phyloP scores from a whole-genome alignment of 2,113 vertebrate genomes.

The Bos javanicus region DNA sequence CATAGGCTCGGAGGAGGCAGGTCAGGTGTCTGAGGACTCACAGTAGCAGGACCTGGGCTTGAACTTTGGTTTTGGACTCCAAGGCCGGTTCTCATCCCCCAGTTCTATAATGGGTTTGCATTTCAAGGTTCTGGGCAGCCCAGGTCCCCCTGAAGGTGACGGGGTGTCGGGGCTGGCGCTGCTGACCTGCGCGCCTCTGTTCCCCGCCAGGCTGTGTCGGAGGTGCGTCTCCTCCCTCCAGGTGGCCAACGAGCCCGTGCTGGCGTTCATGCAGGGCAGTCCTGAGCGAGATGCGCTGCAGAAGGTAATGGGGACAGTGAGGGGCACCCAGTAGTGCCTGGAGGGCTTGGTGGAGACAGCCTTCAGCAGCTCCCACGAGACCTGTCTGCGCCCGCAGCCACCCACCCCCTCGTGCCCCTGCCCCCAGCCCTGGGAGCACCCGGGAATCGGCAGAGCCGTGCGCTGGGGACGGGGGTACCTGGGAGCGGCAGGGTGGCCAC shows the following conservation, averaged over 20 bases:
- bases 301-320: constrained; percentile 79
- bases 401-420: accelerated
- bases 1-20: neutral
- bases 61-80: neutral
- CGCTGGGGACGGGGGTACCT: accelerated
- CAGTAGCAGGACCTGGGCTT: neutral
- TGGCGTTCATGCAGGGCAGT: constrained; percentile 87
- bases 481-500: neutral
- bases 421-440: neutral
- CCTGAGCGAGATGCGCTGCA: constrained; percentile 85
- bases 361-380: neutral
- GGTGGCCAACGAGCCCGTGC: constrained; percentile 92
- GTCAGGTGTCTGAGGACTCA: accelerated
- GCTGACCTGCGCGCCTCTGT: neutral
- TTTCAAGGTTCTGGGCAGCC: neutral
- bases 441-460: neutral
- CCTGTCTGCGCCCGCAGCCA: accelerated
- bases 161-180: accelerated
- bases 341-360: neutral
- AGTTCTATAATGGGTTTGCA: neutral
- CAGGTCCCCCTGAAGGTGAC: neutral
- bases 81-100: neutral
- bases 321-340: neutral
- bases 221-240: constrained; percentile 77
- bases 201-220: constrained; percentile 81